These are phyloP conservation scores for Poecilia picta DNA, from an alignment of 2,797 vertebrate species.

Conservation along the genomic window DNA sequence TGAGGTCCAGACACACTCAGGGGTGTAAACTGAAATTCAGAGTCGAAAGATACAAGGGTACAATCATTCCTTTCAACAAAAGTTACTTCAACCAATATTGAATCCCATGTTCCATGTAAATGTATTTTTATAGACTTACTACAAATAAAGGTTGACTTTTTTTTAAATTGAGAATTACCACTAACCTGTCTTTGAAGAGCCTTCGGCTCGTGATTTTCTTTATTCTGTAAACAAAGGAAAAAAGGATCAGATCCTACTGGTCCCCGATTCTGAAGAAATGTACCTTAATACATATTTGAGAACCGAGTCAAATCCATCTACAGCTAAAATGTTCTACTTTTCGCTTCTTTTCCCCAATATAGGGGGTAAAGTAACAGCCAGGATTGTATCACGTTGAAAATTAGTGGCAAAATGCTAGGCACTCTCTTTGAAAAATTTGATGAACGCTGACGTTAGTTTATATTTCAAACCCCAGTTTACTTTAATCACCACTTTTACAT, in stretches of 20 bases:
- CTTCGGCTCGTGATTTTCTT: constrained; percentile 80
- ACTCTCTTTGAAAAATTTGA: neutral
- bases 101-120: neutral
- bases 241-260: constrained; percentile 1
- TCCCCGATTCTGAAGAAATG: neutral
- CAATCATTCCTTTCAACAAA: neutral
- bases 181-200: constrained; percentile 67
- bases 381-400: neutral
- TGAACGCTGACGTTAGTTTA: neutral
- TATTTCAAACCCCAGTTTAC: neutral
- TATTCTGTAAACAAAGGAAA: constrained; percentile 73
- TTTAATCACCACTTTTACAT: too few relatives aligned
- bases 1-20: constrained; percentile 60
- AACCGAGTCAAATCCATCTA: neutral
- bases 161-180: neutral
- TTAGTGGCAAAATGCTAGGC: neutral
- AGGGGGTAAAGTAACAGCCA: neutral
- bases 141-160: neutral
- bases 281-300: neutral
- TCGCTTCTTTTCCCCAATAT: neutral
- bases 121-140: neutral
- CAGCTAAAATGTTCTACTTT: neutral
- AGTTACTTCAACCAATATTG: neutral
- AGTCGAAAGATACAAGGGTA: constrained; percentile 1
- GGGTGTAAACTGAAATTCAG: constrained; percentile 55